Percentiles rank a stretch among this genome's conserved stretches.
Conservation (phyloP, 1,140 invertebrate genomes). For the Melanaphis sacchari region DNA sequence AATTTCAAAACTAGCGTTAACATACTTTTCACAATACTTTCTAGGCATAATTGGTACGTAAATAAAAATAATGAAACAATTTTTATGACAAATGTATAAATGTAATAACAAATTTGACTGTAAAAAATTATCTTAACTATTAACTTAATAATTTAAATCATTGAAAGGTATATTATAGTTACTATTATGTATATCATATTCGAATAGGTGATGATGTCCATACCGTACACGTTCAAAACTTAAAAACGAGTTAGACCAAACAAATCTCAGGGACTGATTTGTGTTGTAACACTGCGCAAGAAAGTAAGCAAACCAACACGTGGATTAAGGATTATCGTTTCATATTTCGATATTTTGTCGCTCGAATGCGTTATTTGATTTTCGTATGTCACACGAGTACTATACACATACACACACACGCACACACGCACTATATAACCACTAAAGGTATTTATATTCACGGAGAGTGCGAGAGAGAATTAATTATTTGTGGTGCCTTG, state of each 20-base stretch:
- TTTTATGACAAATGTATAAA: background rate
- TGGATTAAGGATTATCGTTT: background rate
- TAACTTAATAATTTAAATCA: background rate
- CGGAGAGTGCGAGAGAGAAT: background rate
- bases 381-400: background rate
- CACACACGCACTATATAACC: background rate
- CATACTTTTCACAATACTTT: background rate
- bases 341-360: background rate
- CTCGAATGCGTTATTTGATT: background rate
- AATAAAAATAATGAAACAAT: background rate
- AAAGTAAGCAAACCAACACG: background rate
- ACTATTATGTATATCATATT: background rate
- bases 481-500: background rate
- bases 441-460: constrained; percentile 10
- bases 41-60: background rate
- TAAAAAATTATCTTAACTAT: background rate
- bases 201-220: background rate
- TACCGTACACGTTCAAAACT: background rate
- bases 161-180: background rate
- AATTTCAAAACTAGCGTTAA: too few relatives aligned
- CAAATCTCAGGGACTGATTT: background rate
- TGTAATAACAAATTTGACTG: background rate
- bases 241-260: background rate
- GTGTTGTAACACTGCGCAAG: background rate
- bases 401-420: background rate